Evolutionary conservation across 2,888 invertebrate genomes (phyloP).

Genomic region (Caenorhabditis afra): DNA sequence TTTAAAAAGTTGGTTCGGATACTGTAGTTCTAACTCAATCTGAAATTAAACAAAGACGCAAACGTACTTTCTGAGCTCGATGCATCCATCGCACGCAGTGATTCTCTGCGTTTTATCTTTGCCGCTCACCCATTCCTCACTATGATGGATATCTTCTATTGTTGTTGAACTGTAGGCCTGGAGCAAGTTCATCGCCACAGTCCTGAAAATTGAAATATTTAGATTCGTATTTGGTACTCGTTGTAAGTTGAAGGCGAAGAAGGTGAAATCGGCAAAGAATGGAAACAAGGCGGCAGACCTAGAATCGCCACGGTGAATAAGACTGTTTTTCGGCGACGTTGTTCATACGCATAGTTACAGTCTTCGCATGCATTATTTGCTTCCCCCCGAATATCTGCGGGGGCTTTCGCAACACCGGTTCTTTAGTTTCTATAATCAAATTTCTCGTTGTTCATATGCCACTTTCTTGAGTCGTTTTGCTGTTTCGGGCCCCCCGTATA

Average conservation of each 20-base stretch:
- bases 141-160: constrained; percentile 34
- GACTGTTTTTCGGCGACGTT: too few relatives aligned
- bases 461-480: constrained; percentile 12
- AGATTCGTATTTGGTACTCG: background rate
- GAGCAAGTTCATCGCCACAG: constrained; percentile 55
- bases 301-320: too few relatives aligned
- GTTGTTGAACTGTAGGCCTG: constrained; percentile 46
- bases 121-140: constrained; percentile 52
- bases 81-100: constrained; percentile 51
- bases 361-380: constrained; percentile 21
- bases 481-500: constrained; percentile 1
- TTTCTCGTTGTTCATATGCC: constrained; percentile 39
- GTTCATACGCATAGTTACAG: constrained; percentile 23
- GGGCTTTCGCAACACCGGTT: constrained; percentile 40
- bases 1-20: too few relatives aligned
- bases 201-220: constrained; percentile 36
- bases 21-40: background rate
- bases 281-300: background rate
- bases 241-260: background rate
- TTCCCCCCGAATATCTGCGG: constrained; percentile 4
- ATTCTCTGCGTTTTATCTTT: constrained; percentile 31
- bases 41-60: constrained; percentile 18
- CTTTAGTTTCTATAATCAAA: constrained; percentile 43
- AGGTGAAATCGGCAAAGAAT: constrained; percentile 7
- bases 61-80: constrained; percentile 58